Percentiles rank a stretch among this genome's conserved stretches.
Conservation (phyloP, 2,113 vertebrate species). For the Alethe castanea region DNA sequence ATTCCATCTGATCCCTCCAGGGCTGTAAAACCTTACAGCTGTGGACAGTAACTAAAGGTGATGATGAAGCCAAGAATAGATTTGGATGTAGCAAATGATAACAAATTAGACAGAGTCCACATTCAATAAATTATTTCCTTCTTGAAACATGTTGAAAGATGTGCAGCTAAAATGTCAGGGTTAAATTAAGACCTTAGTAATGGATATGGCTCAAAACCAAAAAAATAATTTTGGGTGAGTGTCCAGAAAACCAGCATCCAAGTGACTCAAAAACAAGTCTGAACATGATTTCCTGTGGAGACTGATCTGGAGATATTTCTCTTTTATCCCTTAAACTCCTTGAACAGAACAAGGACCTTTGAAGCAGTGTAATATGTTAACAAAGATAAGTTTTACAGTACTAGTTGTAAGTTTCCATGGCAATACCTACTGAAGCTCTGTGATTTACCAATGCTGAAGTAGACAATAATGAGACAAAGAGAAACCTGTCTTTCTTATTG, state of each 20-base stretch:
- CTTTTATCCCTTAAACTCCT: not conserved
- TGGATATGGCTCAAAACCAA: not conserved
- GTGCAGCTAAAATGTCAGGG: not conserved
- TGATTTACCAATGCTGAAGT: not conserved
- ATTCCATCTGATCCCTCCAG: constrained; percentile 1
- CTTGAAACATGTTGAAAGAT: not conserved
- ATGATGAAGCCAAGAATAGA: not conserved
- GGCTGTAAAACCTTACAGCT: not conserved
- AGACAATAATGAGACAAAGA: not conserved
- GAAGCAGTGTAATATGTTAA: not conserved
- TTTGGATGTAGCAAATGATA: not conserved
- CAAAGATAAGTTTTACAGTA: not conserved
- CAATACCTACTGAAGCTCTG: not conserved
- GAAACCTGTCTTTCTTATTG: not conserved
- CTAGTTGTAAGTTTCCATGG: not conserved
- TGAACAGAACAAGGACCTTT: not conserved
- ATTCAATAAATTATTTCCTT: not conserved
- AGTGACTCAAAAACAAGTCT: not conserved
- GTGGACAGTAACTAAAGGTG: constrained; percentile 6
- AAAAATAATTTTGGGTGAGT: not conserved
- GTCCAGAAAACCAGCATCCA: not conserved
- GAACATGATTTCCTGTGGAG: not conserved
- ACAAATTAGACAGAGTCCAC: not conserved
- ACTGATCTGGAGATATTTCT: not conserved
- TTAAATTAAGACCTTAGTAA: not conserved